Conservation (phyloP, 2,888 invertebrate species). For the Leucozona laternaria region DNA sequence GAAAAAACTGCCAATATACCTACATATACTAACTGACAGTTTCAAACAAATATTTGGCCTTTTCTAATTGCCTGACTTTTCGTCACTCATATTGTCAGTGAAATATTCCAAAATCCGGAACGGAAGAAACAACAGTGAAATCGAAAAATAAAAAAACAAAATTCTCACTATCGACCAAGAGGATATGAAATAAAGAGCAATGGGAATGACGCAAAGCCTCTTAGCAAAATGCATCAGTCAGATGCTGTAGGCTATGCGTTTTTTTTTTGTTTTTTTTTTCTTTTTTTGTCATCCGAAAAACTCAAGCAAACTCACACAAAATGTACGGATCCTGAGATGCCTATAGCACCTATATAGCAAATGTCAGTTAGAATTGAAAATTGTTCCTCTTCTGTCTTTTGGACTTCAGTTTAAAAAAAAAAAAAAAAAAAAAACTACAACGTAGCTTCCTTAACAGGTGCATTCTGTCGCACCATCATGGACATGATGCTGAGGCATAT, state of each 20-base stretch:
- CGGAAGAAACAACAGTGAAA: background rate
- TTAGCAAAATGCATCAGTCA: background rate
- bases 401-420: background rate
- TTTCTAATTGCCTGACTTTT: conserved; percentile 62
- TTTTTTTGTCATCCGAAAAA: background rate
- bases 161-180: background rate
- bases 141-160: background rate
- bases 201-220: background rate
- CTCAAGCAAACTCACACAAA: background rate
- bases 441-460: conserved; percentile 8
- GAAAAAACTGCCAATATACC: background rate
- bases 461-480: background rate
- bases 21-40: background rate
- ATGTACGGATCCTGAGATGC: background rate
- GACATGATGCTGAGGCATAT: conserved; percentile 10
- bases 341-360: background rate
- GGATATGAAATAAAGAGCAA: background rate
- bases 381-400: conserved; percentile 6
- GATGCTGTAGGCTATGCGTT: background rate
- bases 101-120: background rate
- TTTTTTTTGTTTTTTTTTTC: background rate
- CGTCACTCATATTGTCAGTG: conserved; percentile 29
- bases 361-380: conserved; percentile 2
- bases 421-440: background rate
- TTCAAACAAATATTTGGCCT: conserved; percentile 22